Percentiles rank a stretch among this genome's conserved stretches.
These are phyloP conservation scores for Conus canariensis DNA, from an alignment of 2,888 invertebrate genomes.

Conservation along the genomic window DNA sequence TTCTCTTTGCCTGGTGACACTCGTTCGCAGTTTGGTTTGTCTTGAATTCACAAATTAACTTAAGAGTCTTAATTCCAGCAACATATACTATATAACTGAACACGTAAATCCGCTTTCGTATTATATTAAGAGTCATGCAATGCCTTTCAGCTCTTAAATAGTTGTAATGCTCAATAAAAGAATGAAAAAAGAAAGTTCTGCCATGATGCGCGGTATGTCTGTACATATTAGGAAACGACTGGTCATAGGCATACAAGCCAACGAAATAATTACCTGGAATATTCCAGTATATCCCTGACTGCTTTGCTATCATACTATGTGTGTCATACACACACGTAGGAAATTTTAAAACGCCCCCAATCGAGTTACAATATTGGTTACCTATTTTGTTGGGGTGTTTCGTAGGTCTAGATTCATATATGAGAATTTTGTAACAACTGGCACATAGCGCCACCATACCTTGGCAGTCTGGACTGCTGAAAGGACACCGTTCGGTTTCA, in stretches of 20 bases:
- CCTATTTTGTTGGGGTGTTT: background rate
- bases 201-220: background rate
- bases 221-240: background rate
- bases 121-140: too few species aligned
- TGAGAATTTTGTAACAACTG: background rate
- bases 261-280: too few species aligned
- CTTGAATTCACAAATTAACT: background rate
- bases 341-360: background rate
- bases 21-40: background rate
- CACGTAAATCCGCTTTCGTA: too few species aligned
- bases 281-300: background rate
- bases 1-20: background rate
- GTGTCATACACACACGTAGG: background rate
- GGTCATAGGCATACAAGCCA: background rate
- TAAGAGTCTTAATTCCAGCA: too few species aligned
- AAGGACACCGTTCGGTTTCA: conserved; percentile 24
- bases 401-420: too few species aligned
- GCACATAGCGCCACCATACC: background rate
- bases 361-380: background rate
- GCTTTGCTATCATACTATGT: background rate
- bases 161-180: background rate
- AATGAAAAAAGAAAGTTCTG: too few species aligned
- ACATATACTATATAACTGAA: too few species aligned
- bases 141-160: background rate
- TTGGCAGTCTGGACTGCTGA: conserved; percentile 8